Conservation (phyloP, 2,888 invertebrate species). For the Macrostomum cliftonense region DNA sequence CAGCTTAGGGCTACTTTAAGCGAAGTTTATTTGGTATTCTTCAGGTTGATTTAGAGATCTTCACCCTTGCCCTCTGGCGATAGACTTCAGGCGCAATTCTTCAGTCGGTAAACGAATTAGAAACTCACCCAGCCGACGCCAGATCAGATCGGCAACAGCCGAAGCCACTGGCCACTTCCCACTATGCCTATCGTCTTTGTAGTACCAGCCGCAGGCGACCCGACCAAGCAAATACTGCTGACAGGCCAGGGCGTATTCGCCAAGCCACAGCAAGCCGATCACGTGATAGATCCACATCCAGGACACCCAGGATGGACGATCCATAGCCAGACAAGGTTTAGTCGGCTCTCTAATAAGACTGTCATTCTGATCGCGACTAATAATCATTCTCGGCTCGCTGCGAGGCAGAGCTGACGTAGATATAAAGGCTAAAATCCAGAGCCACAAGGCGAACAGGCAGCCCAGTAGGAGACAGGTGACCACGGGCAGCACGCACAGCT, state of each 20-base stretch:
- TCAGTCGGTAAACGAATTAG: too few relatives aligned
- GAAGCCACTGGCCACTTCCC: too few relatives aligned
- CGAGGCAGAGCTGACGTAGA: conserved; percentile 44
- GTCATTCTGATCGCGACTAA: background rate
- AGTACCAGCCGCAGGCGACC: conserved; percentile 81
- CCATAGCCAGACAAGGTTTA: conserved; percentile 19
- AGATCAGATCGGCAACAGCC: too few relatives aligned
- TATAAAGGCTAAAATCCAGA: conserved; percentile 60
- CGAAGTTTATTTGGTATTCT: too few relatives aligned
- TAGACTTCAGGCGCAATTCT: too few relatives aligned
- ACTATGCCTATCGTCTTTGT: conserved; percentile 37
- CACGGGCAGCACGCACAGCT: conserved; percentile 54
- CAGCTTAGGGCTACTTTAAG: too few relatives aligned
- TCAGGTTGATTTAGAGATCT: too few relatives aligned
- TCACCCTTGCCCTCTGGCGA: too few relatives aligned
- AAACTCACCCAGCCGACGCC: too few relatives aligned
- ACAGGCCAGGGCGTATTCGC: conserved; percentile 79
- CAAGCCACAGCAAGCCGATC: conserved; percentile 70
- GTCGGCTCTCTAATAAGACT: background rate
- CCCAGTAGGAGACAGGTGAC: conserved; percentile 57
- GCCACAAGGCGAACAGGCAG: conserved; percentile 65
- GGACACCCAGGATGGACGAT: conserved; percentile 22
- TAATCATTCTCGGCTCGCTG: too few relatives aligned
- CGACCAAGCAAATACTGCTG: conserved; percentile 83
- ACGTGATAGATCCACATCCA: conserved; percentile 87